Evolutionary conservation across 2,888 invertebrate genomes (phyloP).

Genomic region (Melolontha melolontha): DNA sequence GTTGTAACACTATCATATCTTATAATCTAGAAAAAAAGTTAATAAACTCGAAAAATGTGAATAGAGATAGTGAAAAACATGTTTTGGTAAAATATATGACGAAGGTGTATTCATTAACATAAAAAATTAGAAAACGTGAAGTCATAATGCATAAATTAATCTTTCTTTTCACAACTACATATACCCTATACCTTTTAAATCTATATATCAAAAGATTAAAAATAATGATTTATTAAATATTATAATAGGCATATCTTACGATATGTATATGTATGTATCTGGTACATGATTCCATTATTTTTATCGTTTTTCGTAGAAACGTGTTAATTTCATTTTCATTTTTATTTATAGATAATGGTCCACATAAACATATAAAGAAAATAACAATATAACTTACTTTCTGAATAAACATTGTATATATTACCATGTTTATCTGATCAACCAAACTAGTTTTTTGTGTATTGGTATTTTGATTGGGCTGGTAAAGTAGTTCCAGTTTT

Average conservation of each 20-base stretch:
- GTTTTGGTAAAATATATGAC: constrained; percentile 1
- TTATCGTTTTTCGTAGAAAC: constrained; percentile 13
- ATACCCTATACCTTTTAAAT: no score
- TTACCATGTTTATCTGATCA: constrained; percentile 45
- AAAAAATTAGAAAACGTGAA: no score
- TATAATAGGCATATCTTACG: no score
- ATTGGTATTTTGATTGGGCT: constrained; percentile 50
- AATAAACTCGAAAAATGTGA: neutral
- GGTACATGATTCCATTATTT: constrained; percentile 3
- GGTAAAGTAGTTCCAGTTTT: constrained; percentile 30
- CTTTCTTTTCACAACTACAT: no score
- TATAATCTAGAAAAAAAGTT: no score
- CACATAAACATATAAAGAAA: constrained; percentile 7
- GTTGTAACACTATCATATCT: no score
- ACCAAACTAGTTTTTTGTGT: constrained; percentile 50
- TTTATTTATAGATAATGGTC: constrained; percentile 22
- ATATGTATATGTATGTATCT: no score
- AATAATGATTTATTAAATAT: no score
- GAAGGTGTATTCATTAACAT: no score
- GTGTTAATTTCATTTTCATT: constrained; percentile 4
- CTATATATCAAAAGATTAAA: no score
- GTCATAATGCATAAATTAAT: no score
- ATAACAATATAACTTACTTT: constrained; percentile 23
- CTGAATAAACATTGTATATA: constrained; percentile 43
- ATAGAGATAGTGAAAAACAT: neutral